These are phyloP conservation scores for Chromobotia macracanthus DNA, from an alignment of 2,797 vertebrate species.

Conservation along the genomic window DNA sequence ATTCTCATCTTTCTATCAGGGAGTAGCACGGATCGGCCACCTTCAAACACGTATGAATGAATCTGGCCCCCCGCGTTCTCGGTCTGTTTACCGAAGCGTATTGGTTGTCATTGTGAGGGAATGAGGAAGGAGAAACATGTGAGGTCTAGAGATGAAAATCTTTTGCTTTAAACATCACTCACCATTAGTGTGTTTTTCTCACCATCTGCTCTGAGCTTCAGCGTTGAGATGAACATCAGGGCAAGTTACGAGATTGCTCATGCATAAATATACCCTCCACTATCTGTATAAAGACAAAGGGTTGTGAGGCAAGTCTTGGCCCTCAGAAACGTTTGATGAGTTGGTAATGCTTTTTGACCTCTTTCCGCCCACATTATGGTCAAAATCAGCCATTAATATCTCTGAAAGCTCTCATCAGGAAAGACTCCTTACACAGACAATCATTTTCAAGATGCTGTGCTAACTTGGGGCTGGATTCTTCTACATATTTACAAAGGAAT, in stretches of 20 bases:
- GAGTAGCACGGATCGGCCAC: constrained; percentile 40
- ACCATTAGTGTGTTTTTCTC: constrained; percentile 34
- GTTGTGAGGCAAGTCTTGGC: background rate
- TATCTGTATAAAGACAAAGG: background rate
- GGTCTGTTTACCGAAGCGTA: constrained; percentile 42
- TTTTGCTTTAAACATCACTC: constrained; percentile 40
- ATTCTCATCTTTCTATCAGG: constrained; percentile 28
- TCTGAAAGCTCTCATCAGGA: background rate
- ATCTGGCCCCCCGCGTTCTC: constrained; percentile 5
- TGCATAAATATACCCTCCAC: constrained; percentile 10
- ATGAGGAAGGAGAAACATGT: constrained; percentile 45
- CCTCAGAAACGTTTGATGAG: background rate
- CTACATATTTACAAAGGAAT: background rate
- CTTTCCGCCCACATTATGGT: background rate
- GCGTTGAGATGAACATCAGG: background rate
- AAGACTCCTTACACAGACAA: background rate
- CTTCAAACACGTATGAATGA: constrained; percentile 53
- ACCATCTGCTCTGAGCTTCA: constrained; percentile 14
- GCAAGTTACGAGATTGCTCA: constrained; percentile 2
- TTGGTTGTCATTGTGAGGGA: constrained; percentile 43
- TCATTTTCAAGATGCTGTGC: constrained; percentile 1
- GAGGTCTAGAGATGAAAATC: constrained; percentile 32
- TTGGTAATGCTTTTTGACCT: background rate
- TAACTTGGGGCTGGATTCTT: too few relatives aligned
- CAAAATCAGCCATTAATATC: background rate